Percentiles rank a stretch among this genome's conserved stretches.
phyloP scores from a whole-genome alignment of 2,113 vertebrate species.

The Cephalopterus ornatus region DNA sequence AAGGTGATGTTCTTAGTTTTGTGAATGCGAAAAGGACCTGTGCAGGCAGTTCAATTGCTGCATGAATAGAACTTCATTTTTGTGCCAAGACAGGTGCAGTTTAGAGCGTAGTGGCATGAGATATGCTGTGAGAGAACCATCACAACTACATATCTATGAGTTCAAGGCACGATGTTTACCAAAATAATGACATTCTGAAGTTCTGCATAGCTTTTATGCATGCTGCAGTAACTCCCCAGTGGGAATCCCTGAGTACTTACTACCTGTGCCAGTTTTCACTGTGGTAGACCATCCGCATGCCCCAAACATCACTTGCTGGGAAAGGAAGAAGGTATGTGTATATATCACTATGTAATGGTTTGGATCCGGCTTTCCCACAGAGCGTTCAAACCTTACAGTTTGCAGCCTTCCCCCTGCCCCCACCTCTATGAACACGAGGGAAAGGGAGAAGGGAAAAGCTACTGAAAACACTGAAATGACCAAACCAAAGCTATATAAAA shows the following conservation, averaged over 20 bases:
- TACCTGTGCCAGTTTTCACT: neutral
- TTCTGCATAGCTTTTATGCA: neutral
- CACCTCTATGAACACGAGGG: no score
- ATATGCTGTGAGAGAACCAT: neutral
- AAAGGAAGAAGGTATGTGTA: neutral
- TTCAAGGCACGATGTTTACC: neutral
- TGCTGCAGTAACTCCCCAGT: neutral
- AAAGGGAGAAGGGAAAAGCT: no score
- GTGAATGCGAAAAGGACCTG: neutral
- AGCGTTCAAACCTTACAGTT: no score
- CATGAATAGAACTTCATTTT: rapidly evolving
- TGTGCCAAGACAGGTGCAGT: neutral
- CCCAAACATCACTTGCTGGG: neutral
- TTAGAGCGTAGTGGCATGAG: neutral
- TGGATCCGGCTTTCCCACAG: no score
- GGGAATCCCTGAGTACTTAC: neutral
- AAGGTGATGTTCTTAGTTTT: neutral
- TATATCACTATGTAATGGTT: no score
- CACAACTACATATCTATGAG: rapidly evolving
- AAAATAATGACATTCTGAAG: neutral
- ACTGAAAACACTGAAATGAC: no score
- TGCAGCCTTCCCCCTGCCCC: no score
- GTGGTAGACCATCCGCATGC: rapidly evolving
- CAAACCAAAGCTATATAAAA: no score
- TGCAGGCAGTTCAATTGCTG: neutral